phyloP scores from a whole-genome alignment of 2,113 vertebrate genomes.

The Chionodraco myersi region DNA sequence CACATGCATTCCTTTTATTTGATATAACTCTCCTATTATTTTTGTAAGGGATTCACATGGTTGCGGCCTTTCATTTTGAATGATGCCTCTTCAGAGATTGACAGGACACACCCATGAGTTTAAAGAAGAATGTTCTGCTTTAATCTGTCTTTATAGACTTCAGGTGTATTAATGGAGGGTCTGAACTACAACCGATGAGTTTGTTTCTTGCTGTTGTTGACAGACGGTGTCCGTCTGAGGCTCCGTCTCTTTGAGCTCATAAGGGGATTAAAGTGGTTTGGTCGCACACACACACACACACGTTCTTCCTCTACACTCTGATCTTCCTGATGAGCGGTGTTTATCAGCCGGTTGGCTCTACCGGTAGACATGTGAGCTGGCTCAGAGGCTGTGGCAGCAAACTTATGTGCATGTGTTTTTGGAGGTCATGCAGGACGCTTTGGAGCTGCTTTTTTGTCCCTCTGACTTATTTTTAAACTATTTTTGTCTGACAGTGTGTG shows the following conservation, averaged over 20 bases:
- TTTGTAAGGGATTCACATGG: neutral
- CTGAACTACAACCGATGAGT: neutral
- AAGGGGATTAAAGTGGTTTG: constrained; percentile 74
- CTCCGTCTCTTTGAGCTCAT: constrained; percentile 73
- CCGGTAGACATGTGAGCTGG: constrained; percentile 46
- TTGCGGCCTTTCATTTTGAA: neutral
- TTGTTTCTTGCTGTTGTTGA: constrained; percentile 39
- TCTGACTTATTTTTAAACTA: neutral
- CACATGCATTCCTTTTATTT: neutral
- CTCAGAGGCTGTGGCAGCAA: neutral
- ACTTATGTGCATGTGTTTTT: neutral
- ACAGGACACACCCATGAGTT: neutral
- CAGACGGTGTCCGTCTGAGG: constrained; percentile 71
- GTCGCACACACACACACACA: constrained; percentile 10
- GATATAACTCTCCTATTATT: too few relatives aligned
- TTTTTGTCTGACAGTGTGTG: neutral
- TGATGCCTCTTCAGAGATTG: neutral
- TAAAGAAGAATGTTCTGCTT: too few relatives aligned
- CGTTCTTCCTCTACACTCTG: neutral
- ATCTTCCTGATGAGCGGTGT: constrained; percentile 14
- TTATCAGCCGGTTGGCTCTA: neutral
- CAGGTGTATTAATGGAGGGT: neutral
- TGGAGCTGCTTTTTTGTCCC: neutral
- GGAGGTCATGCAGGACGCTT: neutral
- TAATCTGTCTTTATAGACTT: neutral